Percentiles rank a stretch among this genome's conserved stretches.
Evolutionary conservation across 2,797 vertebrate genomes (phyloP).

Genomic region (Prunella strophiata): DNA sequence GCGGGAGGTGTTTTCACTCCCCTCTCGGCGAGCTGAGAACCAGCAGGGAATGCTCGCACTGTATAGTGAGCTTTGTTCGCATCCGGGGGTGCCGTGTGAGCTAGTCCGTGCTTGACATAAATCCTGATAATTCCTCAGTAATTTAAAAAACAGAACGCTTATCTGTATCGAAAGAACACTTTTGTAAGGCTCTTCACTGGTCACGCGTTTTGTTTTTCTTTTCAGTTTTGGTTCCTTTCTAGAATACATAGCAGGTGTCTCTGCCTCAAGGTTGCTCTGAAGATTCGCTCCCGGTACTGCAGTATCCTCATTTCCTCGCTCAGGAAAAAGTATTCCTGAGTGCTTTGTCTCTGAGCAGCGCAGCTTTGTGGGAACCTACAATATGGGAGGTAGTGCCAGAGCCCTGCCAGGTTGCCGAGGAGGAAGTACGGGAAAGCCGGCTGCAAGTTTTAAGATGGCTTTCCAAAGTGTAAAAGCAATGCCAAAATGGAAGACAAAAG

Average conservation of each 20-base stretch:
- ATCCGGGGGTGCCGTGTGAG: neutral
- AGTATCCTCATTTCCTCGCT: accelerated
- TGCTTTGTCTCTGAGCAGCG: neutral
- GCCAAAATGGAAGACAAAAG: neutral
- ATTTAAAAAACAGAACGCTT: accelerated
- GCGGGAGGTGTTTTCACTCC: accelerated
- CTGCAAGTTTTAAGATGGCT: neutral
- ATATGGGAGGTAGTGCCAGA: neutral
- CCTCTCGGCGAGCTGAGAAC: neutral
- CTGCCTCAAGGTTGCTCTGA: no score
- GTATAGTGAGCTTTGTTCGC: accelerated
- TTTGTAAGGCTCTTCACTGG: neutral
- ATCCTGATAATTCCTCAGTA: neutral
- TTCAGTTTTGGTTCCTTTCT: neutral
- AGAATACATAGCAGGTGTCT: accelerated
- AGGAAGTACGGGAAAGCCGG: neutral
- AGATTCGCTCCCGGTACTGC: accelerated
- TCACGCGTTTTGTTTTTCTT: neutral
- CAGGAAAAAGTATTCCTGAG: accelerated
- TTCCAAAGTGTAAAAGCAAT: neutral
- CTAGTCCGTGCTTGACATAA: neutral
- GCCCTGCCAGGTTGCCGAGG: accelerated
- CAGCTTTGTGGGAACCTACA: neutral
- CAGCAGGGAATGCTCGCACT: accelerated
- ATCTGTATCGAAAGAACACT: accelerated